Base-by-base conservation (phyloP, 2,888 invertebrate genomes). In the Synergus itoensis region DNA sequence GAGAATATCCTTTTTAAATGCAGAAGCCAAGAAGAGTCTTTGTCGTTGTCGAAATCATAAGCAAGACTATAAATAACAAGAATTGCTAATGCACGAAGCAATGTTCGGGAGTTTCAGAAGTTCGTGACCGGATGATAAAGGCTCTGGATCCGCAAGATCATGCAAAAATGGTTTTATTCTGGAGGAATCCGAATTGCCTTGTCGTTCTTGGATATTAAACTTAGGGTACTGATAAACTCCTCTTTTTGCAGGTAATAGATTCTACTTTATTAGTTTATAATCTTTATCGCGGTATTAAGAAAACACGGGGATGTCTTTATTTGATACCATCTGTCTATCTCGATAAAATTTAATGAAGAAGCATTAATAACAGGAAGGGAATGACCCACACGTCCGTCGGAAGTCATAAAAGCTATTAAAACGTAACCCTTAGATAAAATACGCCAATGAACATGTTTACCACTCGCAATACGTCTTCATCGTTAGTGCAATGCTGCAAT, bases 121-220 rank as follows among this genome's bases (percentile, higher is more conserved):
- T 69, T 69, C 69, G 69, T 69, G 69, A 69, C 69, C 48, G 45
- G 67, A 67, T 48, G 48, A 45, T 69, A 48, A 69, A 69, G 45
- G 16, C 28, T 12, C 28, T 28, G 40, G 40, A 64, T 40, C 64
- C 64, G 40, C 28, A 28, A 36, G 36, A 36, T 36, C 40, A 21
- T 40, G 28, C 45, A 65, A 65, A 21, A 28, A 48, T 28, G 43
- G 16, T 48, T 28, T 48, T 48, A 28, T 28, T 69, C 45, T 28
- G 14, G 14, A 48, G 16, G 28, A 69, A 21, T 21, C 45, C 28
- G 16, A 28, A 18, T 65, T 65, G 14, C 4, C 65, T 40, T 41
- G 65, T 28, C 8, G 16, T 5, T 65, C 4, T 43, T 18, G 1
- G 7, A 36, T n/a, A 53, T n/a, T 53, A n/a, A 53, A 9, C 53